Evolutionary conservation across 2,797 vertebrate species (phyloP).

Genomic region (Syndactyla subalaris): DNA sequence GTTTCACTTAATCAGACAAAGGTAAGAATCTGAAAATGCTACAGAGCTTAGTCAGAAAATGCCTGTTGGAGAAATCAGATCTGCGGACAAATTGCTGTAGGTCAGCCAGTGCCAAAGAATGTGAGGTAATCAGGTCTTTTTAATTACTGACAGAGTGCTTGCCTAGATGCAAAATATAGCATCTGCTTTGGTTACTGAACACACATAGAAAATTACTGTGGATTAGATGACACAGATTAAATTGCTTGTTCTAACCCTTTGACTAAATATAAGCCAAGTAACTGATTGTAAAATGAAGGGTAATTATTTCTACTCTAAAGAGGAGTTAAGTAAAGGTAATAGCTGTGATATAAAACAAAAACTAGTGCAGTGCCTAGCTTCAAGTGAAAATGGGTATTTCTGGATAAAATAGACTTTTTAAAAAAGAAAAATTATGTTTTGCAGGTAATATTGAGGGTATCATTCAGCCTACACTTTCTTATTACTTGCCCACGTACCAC

Average conservation of each 20-base stretch:
- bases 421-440: neutral
- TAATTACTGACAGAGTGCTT: neutral
- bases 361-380: neutral
- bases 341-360: neutral
- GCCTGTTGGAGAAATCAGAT: neutral
- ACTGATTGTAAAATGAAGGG: neutral
- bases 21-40: neutral
- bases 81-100: neutral
- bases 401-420: neutral
- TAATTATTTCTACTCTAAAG: neutral
- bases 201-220: neutral
- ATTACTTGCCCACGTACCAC: neutral
- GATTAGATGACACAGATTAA: neutral
- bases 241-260: neutral
- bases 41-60: neutral
- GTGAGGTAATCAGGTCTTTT: neutral
- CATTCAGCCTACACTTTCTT: neutral
- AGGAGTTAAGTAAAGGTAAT: neutral
- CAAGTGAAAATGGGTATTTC: neutral
- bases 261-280: neutral
- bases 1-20: neutral
- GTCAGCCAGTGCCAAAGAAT: neutral
- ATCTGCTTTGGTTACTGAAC: neutral
- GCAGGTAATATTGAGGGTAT: neutral
- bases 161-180: rapidly evolving